phyloP scores from a whole-genome alignment of 2,113 vertebrate species.

The Ramphastos sulfuratus region DNA sequence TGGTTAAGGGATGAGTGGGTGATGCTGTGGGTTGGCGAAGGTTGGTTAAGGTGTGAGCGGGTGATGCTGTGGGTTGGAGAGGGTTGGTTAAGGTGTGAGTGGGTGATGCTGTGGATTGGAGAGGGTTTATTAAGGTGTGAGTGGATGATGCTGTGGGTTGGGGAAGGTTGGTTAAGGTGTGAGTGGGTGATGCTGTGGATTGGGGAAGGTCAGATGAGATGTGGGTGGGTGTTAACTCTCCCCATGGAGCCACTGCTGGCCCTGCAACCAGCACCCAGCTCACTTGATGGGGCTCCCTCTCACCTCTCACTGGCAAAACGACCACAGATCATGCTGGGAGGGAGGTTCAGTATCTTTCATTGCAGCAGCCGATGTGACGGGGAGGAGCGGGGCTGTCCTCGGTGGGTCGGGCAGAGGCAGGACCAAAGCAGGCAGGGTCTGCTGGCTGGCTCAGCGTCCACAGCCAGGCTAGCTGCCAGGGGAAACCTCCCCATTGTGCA shows the following conservation, averaged over 20 bases:
- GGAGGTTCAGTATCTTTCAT: background rate
- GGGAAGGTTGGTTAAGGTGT: too few species aligned
- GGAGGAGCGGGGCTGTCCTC: background rate
- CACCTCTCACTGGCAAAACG: background rate
- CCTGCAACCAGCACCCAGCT: background rate
- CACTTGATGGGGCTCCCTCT: background rate
- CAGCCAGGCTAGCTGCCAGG: background rate
- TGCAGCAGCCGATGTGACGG: accelerated
- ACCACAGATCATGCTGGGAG: background rate
- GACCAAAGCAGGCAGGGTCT: background rate
- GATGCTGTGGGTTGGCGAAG: too few species aligned
- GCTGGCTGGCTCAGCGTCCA: background rate
- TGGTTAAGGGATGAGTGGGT: too few species aligned
- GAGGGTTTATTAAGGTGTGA: too few species aligned
- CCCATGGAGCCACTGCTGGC: background rate
- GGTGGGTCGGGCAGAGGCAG: background rate
- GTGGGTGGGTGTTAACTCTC: background rate
- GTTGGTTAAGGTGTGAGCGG: too few species aligned
- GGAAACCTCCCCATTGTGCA: slow-evolving; percentile 44
- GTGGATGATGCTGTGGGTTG: too few species aligned
- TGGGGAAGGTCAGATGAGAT: background rate
- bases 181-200: background rate
- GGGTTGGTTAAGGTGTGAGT: background rate
- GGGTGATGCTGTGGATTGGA: too few species aligned
- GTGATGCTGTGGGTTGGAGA: background rate